phyloP scores from a whole-genome alignment of 1,140 invertebrate species.

The Drosophila gunungcola region DNA sequence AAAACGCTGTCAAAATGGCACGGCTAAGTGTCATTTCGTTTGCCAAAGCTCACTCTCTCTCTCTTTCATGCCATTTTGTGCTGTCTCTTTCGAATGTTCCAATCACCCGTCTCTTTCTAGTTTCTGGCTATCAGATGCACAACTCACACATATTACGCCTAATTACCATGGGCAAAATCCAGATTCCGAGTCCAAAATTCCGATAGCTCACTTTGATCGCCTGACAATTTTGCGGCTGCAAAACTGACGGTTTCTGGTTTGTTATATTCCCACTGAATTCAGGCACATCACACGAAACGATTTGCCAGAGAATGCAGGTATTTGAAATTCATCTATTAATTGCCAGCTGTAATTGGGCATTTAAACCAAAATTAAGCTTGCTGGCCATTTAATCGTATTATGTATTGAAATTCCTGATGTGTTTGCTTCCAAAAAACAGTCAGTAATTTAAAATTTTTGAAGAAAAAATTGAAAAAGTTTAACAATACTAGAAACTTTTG shows the following conservation, averaged over 20 bases:
- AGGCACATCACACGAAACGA: constrained; percentile 2
- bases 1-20: constrained; percentile 77
- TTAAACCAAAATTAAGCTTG: neutral
- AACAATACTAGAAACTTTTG: no score
- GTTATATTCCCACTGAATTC: neutral
- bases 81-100: neutral
- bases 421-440: no score
- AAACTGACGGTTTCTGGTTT: constrained; percentile 7
- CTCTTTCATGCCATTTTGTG: constrained; percentile 4
- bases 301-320: constrained; percentile 1
- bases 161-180: constrained; percentile 38
- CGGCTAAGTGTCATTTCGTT: constrained; percentile 78
- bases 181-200: neutral
- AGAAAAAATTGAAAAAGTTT: no score
- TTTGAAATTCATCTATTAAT: neutral
- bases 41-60: constrained; percentile 27
- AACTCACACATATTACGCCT: constrained; percentile 50
- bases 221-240: constrained; percentile 17
- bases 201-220: constrained; percentile 10
- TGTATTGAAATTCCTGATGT: neutral
- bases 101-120: neutral
- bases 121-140: constrained; percentile 46
- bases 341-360: neutral
- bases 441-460: no score
- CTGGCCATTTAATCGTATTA: neutral